These are phyloP conservation scores for Mastomys coucha DNA, from an alignment of 2,113 vertebrate species.

Conservation along the genomic window DNA sequence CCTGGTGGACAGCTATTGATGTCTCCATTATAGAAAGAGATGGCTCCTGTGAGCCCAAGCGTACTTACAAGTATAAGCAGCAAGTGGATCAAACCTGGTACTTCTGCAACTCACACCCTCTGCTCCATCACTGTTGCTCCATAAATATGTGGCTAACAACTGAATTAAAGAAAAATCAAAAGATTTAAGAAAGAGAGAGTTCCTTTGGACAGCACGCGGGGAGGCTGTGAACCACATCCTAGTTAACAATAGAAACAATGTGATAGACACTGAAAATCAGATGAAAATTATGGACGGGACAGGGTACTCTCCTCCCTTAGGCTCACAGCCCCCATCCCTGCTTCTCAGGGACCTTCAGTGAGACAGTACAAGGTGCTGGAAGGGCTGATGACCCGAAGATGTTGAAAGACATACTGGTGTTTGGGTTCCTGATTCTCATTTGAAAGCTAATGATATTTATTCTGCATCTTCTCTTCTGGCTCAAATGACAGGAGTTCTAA, in stretches of 20 bases:
- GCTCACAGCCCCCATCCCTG: background rate
- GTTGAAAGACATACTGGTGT: background rate
- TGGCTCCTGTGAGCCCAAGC: background rate
- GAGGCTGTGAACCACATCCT: background rate
- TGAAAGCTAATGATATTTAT: background rate
- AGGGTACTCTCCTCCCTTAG: background rate
- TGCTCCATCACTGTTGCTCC: background rate
- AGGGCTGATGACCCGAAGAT: background rate
- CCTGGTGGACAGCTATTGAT: background rate
- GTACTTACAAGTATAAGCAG: background rate
- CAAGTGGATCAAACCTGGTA: background rate
- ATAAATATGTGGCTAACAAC: background rate
- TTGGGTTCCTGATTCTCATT: background rate
- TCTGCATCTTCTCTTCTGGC: conserved; percentile 27
- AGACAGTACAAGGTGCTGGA: background rate
- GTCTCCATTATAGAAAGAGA: background rate
- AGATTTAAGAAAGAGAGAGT: background rate
- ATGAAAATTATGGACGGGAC: background rate
- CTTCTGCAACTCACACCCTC: background rate
- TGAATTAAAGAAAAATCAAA: conserved; percentile 10
- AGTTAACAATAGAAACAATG: background rate
- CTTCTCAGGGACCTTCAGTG: background rate
- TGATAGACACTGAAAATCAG: background rate
- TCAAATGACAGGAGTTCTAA: conserved; percentile 55
- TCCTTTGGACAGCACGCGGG: background rate